Conservation (phyloP, 2,797 vertebrate genomes). For the Falco cherrug region DNA sequence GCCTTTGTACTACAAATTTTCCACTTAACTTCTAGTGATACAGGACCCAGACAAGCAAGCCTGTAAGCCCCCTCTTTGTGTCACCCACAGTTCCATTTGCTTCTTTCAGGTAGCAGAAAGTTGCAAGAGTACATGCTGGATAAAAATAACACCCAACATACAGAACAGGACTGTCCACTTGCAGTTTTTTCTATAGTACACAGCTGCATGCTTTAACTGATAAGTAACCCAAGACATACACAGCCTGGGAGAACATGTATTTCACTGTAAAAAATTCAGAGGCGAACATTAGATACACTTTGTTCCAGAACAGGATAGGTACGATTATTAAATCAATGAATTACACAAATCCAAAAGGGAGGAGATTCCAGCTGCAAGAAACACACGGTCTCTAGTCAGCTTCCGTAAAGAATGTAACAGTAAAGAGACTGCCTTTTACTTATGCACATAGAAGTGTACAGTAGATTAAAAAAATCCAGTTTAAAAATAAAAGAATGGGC, state of each 20-base stretch:
- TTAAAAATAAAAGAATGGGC: not conserved
- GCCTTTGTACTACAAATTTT: constrained; percentile 30
- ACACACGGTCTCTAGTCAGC: not conserved
- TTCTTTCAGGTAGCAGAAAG: not conserved
- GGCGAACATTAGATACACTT: not conserved
- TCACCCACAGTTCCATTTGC: not conserved
- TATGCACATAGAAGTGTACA: not conserved
- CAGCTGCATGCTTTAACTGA: not conserved
- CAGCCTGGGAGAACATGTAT: not conserved
- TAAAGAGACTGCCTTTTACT: not conserved
- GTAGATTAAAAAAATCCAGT: not conserved
- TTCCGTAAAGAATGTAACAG: not conserved
- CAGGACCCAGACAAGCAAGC: not conserved
- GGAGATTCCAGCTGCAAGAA: not conserved
- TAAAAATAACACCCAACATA: not conserved
- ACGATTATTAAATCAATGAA: not conserved
- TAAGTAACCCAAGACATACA: not conserved
- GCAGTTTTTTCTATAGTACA: not conserved
- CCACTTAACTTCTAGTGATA: not conserved
- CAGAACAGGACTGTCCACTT: not conserved
- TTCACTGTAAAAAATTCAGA: not conserved
- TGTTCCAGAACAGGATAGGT: not conserved
- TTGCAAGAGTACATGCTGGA: not conserved
- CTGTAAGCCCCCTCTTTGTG: not conserved
- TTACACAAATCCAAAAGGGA: not conserved